A percentile compares a stretch with the other conserved stretches of the same genome.
Evolutionary conservation across 2,113 vertebrate species (phyloP).

Genomic region (Campylorhamphus procurvoides): DNA sequence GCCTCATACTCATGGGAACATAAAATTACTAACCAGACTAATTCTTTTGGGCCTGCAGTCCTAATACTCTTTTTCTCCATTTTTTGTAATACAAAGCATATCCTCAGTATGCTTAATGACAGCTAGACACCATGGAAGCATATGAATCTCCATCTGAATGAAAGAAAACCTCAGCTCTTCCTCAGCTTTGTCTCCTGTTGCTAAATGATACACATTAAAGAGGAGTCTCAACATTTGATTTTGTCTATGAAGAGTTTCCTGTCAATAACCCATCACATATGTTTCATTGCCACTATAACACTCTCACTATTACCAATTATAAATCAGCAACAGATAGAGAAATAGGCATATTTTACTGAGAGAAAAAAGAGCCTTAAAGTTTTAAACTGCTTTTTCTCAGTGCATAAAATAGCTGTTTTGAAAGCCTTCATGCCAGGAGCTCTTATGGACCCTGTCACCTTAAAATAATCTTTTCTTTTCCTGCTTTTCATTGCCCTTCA

Average conservation of each 20-base stretch:
- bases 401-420: conserved; percentile 14
- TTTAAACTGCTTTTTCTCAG: conserved; percentile 25
- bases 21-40: not conserved
- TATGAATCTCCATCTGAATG: not conserved
- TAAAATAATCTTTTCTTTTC: not conserved
- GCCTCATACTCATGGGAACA: not conserved
- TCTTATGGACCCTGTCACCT: not conserved
- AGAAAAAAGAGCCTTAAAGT: conserved; percentile 15
- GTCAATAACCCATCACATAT: conserved; percentile 3
- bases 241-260: not conserved
- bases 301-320: not conserved
- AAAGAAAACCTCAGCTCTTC: not conserved
- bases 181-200: not conserved
- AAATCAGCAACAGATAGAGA: conserved; percentile 13
- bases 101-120: not conserved
- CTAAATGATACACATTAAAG: not conserved
- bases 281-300: not conserved
- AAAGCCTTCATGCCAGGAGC: not conserved
- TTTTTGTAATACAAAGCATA: not conserved
- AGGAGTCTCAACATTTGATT: not conserved
- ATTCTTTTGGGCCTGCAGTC: not conserved
- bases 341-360: conserved; percentile 17
- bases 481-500: not conserved
- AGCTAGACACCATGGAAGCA: not conserved
- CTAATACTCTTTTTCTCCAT: not conserved